Base-by-base conservation (phyloP, 2,797 vertebrate species). In the Mus caroli region DNA sequence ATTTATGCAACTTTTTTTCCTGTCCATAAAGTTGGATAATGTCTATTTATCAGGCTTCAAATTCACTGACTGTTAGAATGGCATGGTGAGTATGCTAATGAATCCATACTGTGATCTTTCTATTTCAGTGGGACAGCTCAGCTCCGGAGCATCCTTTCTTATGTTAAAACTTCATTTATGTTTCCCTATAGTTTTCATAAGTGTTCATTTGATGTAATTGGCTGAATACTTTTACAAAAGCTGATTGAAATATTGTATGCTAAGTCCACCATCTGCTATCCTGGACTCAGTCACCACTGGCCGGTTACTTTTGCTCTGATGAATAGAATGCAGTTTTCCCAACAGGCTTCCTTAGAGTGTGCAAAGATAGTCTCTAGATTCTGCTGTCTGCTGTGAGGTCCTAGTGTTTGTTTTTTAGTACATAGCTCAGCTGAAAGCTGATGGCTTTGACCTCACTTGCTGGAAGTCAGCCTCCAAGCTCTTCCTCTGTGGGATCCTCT, bases 181-280 rank as follows among this genome's bases (percentile, higher is more conserved):
- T 58, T 50, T 88, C 92, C 14, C 43, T 96, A 19, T 87, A 73
- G 54, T 60, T 92, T 88, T 73, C 88, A 10, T 80, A n/a, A 96
- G 34, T 9, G 92, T 0, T 28, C 75, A 73, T 69, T 91, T 92
- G 73, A 82, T 83, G 88, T 50, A 88, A 91, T 93, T 95, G 67
- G 71, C 87, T 89, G 64, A 75, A 91, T n/a, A 7, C 80, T 92
- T 90, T 91, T 94, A 91, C 62, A 78, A 82, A 79, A 88, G 22
- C n/a, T 92, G 2, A 28, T 67, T 84, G 90, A 95, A 91, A 37
- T 89, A 28, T 64, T 83, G 34, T 54, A 34, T 67, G 14, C 77
- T 87, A 88, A 88, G n/a, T 46, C 73, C 56, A 90, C 22, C 40
- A 62, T 83, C n/a, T 58, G 31, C 13, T 86, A 85, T 52, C 28